Conservation (phyloP, 2,888 invertebrate genomes). For the Thymelicus acteon region DNA sequence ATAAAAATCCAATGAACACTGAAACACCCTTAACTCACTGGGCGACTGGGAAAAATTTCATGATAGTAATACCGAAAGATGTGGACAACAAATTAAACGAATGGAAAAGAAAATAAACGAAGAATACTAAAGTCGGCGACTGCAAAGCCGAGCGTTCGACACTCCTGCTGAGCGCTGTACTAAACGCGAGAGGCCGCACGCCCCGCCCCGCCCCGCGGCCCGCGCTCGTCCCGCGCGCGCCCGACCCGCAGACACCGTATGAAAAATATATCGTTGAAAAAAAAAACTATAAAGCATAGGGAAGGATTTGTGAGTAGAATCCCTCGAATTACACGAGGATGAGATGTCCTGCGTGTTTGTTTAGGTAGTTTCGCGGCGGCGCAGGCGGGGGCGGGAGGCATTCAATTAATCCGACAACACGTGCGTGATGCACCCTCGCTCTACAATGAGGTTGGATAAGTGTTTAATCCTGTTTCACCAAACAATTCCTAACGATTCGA, state of each 20-base stretch:
- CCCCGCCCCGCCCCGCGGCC: constrained; percentile 67
- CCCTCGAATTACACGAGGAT: constrained; percentile 51
- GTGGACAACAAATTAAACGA: constrained; percentile 80
- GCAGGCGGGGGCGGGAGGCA: constrained; percentile 57
- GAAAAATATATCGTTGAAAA: constrained; percentile 68
- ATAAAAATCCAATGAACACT: constrained; percentile 66
- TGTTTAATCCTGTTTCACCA: constrained; percentile 68
- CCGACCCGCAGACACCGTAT: constrained; percentile 69
- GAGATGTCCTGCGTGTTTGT: constrained; percentile 50
- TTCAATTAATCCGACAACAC: constrained; percentile 79
- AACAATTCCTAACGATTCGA: constrained; percentile 48
- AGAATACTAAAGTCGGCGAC: constrained; percentile 82
- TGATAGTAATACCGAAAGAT: constrained; percentile 64
- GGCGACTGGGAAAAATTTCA: constrained; percentile 64
- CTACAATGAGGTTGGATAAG: constrained; percentile 53
- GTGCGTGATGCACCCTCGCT: constrained; percentile 72
- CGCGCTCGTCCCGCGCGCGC: constrained; percentile 64
- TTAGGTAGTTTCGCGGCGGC: constrained; percentile 53
- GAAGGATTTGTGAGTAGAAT: constrained; percentile 47
- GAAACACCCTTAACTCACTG: constrained; percentile 65
- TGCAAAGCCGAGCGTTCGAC: constrained; percentile 82
- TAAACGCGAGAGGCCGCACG: constrained; percentile 79
- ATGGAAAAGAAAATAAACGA: constrained; percentile 85
- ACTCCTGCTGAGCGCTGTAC: constrained; percentile 84
- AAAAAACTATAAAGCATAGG: constrained; percentile 64